Percentiles rank a stretch among this genome's conserved stretches.
Evolutionary conservation across 2,113 vertebrate species (phyloP).

Genomic region (Anoura caudifer): DNA sequence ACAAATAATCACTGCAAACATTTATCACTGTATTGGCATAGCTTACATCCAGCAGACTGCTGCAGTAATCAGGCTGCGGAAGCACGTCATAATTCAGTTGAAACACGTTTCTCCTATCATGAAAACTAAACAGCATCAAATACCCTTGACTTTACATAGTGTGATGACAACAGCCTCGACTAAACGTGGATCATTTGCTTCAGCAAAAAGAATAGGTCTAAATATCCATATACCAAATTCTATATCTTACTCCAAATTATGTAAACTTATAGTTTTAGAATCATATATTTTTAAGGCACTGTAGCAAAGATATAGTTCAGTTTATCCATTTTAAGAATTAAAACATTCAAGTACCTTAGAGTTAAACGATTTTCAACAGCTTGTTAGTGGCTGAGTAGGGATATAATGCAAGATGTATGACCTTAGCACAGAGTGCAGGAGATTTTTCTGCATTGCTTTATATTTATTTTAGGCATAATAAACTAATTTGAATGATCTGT

Average conservation of each 20-base stretch:
- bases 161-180: constrained; percentile 10
- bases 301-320: background rate
- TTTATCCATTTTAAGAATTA: constrained; percentile 10
- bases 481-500: background rate
- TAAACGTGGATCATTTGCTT: constrained; percentile 32
- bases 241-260: background rate
- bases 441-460: background rate
- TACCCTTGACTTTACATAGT: constrained; percentile 41
- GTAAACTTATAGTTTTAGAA: background rate
- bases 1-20: constrained; percentile 55
- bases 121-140: constrained; percentile 49
- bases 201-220: background rate
- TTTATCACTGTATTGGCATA: constrained; percentile 42
- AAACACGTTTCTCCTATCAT: constrained; percentile 44
- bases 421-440: background rate
- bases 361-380: background rate
- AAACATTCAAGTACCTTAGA: background rate
- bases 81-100: constrained; percentile 29
- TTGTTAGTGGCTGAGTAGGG: background rate
- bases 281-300: background rate
- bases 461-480: constrained; percentile 8
- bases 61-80: constrained; percentile 22
- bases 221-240: background rate
- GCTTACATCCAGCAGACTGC: constrained; percentile 23
- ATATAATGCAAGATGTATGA: background rate